These are phyloP conservation scores for Formicarius rufipectus DNA, from an alignment of 2,113 vertebrate species.

Conservation along the genomic window DNA sequence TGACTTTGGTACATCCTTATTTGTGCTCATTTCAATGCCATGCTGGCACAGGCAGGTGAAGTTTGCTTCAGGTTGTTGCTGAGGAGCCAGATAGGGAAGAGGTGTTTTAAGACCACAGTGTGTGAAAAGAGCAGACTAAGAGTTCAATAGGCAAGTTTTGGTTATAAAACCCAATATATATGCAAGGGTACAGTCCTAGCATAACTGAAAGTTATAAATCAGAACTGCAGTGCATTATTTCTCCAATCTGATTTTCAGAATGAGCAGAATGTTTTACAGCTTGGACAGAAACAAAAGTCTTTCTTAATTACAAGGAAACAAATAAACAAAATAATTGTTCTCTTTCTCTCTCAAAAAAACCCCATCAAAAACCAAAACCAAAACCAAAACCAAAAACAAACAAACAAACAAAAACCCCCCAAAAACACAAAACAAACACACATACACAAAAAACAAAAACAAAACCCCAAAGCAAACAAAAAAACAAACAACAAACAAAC, in stretches of 20 bases:
- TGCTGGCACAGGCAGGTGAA: accelerated
- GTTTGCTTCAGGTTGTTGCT: background rate
- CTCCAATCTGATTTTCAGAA: background rate
- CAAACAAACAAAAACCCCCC: no score
- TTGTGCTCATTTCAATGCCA: background rate
- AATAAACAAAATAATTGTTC: background rate
- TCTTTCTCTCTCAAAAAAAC: no score
- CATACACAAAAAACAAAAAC: no score
- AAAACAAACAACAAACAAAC: no score
- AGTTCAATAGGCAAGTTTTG: background rate
- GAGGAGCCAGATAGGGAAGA: no score
- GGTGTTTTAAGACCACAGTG: background rate
- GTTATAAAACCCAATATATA: background rate
- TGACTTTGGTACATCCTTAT: background rate
- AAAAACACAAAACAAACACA: no score
- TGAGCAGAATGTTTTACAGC: background rate
- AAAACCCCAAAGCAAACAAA: no score
- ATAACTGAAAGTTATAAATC: background rate
- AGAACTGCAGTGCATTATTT: background rate
- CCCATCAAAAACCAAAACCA: no score
- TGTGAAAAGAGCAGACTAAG: background rate
- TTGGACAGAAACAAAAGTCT: background rate
- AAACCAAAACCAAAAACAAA: no score
- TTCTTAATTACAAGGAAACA: background rate
- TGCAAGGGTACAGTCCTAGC: background rate